Conservation (phyloP, 2,113 vertebrate genomes). For the Cyprichromis sp. region DNA sequence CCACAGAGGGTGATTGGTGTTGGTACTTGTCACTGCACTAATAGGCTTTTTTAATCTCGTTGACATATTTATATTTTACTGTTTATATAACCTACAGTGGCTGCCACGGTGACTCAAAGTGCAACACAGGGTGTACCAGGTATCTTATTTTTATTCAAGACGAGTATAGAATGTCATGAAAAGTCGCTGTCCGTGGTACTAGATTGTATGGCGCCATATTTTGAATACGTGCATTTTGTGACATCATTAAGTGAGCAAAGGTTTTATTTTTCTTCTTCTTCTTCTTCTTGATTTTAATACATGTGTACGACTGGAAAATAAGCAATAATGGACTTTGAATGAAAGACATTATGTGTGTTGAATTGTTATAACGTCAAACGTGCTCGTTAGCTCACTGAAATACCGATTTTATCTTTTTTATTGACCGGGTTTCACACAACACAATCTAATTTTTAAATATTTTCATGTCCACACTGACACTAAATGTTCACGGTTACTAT, state of each 20-base stretch:
- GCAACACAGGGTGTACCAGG: background rate
- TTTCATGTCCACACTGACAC: background rate
- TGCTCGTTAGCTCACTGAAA: background rate
- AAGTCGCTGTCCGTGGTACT: background rate
- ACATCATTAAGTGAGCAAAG: background rate
- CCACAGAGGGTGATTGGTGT: background rate
- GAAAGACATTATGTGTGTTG: accelerated
- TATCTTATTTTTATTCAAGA: background rate
- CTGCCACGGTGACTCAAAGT: background rate
- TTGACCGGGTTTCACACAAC: background rate
- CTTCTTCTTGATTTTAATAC: background rate
- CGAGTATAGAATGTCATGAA: background rate
- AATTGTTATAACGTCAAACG: background rate
- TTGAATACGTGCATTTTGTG: background rate
- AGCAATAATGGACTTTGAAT: background rate
- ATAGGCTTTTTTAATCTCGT: background rate
- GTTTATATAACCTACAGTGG: background rate
- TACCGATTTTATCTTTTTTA: background rate
- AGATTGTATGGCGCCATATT: background rate
- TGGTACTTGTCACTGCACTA: background rate
- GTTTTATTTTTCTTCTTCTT: background rate
- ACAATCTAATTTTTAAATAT: accelerated
- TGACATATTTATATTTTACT: background rate
- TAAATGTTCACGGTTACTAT: background rate
- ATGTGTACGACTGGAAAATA: background rate